Conservation (phyloP, 1,140 invertebrate genomes). For the Drosophila nigrodunni region DNA sequence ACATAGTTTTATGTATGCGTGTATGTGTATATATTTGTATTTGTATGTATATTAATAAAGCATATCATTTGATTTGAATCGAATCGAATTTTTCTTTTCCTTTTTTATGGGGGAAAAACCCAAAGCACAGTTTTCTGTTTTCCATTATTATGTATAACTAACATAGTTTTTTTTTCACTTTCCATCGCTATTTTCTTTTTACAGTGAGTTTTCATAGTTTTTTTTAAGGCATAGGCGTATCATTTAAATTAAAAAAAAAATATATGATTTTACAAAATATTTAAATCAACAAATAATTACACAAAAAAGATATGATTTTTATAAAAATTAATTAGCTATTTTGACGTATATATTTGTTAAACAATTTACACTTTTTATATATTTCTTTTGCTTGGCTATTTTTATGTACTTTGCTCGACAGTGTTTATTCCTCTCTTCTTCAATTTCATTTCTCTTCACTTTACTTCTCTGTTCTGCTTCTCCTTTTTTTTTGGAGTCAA, state of each 20-base stretch:
- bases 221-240: slow-evolving; percentile 34
- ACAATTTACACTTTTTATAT: slow-evolving; percentile 61
- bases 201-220: slow-evolving; percentile 35
- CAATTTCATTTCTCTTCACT: not conserved
- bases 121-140: slow-evolving; percentile 23
- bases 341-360: slow-evolving; percentile 65
- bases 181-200: slow-evolving; percentile 22
- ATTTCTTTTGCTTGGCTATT: slow-evolving; percentile 41
- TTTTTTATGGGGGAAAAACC: slow-evolving; percentile 1
- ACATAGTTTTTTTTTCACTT: slow-evolving; percentile 7
- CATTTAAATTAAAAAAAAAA: slow-evolving; percentile 37
- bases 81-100: slow-evolving; percentile 26
- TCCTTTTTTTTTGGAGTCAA: slow-evolving; percentile 24
- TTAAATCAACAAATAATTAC: slow-evolving; percentile 49
- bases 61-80: slow-evolving; percentile 19
- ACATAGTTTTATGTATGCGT: slow-evolving; percentile 18
- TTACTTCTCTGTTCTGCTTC: not conserved
- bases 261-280: slow-evolving; percentile 1
- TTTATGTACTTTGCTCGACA: not conserved
- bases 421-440: not conserved
- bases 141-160: slow-evolving; percentile 19
- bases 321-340: slow-evolving; percentile 62
- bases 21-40: slow-evolving; percentile 15
- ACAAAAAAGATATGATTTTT: slow-evolving; percentile 30
- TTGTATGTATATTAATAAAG: slow-evolving; percentile 25